These are phyloP conservation scores for Troglohyphantes excavatus DNA, from an alignment of 2,888 invertebrate species.

Conservation along the genomic window DNA sequence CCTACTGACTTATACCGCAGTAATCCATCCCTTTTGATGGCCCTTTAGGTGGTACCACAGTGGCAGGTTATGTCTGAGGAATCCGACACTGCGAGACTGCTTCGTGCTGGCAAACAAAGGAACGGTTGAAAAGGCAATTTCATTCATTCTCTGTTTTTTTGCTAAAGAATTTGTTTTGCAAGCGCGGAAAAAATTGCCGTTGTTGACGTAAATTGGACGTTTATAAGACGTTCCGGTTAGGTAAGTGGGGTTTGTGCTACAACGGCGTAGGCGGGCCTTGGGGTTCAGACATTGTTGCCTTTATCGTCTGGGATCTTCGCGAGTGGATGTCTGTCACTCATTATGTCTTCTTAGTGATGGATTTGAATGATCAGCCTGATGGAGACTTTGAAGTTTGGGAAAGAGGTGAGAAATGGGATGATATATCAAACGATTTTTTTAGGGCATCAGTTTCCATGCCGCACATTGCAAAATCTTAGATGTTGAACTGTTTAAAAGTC, in stretches of 20 bases:
- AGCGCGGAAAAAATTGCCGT: constrained; percentile 17
- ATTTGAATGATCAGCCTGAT: neutral
- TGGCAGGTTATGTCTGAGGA: constrained; percentile 28
- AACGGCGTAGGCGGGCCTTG: neutral
- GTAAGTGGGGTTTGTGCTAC: constrained; percentile 23
- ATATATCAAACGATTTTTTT: too few relatives aligned
- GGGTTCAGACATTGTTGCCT: constrained; percentile 25
- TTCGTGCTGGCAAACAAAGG: constrained; percentile 43
- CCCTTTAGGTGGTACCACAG: constrained; percentile 6
- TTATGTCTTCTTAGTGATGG: constrained; percentile 3
- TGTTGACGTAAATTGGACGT: constrained; percentile 59
- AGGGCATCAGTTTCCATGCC: too few relatives aligned
- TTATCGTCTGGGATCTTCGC: constrained; percentile 11
- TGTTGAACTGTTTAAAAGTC: too few relatives aligned
- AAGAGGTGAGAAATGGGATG: neutral
- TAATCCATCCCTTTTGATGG: neutral
- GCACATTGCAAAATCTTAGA: too few relatives aligned
- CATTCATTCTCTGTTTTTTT: constrained; percentile 25
- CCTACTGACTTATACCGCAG: neutral
- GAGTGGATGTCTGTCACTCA: constrained; percentile 38
- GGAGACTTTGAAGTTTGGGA: neutral
- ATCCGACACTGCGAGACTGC: constrained; percentile 22
- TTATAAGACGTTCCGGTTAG: neutral
- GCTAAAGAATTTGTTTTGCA: constrained; percentile 47
- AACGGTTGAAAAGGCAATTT: constrained; percentile 38